Conservation (phyloP, 1,140 invertebrate genomes). For the Cylas formicarius region DNA sequence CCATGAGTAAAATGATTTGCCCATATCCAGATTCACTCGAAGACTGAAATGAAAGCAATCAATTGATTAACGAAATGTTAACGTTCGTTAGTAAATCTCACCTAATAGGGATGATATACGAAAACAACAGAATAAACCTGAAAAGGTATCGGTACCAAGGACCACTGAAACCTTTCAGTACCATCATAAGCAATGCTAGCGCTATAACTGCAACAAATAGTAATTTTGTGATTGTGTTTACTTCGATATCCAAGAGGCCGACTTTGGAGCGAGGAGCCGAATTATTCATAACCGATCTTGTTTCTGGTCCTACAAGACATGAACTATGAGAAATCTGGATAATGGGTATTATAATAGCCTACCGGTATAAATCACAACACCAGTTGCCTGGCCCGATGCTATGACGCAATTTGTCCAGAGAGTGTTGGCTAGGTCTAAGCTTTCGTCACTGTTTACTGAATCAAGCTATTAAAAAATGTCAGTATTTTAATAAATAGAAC, state of each 20-base stretch:
- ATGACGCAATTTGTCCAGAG: conserved; percentile 98
- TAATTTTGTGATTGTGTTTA: conserved; percentile 93
- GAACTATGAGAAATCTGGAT: conserved; percentile 5
- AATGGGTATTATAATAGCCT: conserved; percentile 11
- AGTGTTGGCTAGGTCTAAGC: conserved; percentile 93
- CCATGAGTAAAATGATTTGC: conserved; percentile 96
- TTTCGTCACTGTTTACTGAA: conserved; percentile 60
- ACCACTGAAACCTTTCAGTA: conserved; percentile 88
- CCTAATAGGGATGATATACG: conserved; percentile 98
- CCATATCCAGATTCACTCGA: conserved; percentile 97
- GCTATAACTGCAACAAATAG: conserved; percentile 89
- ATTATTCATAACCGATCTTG: conserved; percentile 97
- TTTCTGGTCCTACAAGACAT: conserved; percentile 66
- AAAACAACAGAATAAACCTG: conserved; percentile 94
- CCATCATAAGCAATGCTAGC: conserved; percentile 90
- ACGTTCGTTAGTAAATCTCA: conserved; percentile 39
- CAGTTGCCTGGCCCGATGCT: conserved; percentile 91
- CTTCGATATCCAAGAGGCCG: conserved; percentile 89
- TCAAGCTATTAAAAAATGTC: conserved; percentile 44
- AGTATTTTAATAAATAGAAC: no score
- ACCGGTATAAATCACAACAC: conserved; percentile 94
- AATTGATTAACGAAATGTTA: conserved; percentile 6
- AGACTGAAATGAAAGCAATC: conserved; percentile 59
- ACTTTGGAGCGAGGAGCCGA: conserved; percentile 91
- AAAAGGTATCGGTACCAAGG: conserved; percentile 97